These are phyloP conservation scores for Apocrypta bakeri DNA, from an alignment of 1,140 invertebrate species.

Conservation along the genomic window DNA sequence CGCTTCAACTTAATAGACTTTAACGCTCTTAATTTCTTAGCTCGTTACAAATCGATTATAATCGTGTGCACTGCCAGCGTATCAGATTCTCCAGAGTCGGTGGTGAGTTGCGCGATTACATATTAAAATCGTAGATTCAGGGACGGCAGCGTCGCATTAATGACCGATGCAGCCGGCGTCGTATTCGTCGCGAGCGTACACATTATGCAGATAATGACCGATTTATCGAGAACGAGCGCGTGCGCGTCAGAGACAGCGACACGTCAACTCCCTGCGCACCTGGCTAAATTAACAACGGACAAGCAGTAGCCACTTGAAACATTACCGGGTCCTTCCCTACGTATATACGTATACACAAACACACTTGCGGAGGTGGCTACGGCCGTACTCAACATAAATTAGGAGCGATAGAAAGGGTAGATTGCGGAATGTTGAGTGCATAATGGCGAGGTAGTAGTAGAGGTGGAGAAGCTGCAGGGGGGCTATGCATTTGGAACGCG, in stretches of 20 bases:
- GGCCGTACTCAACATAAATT: conserved; percentile 72
- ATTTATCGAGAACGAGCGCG: conserved; percentile 69
- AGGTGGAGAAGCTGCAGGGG: conserved; percentile 51
- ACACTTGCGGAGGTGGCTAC: conserved; percentile 50
- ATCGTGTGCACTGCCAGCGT: not conserved
- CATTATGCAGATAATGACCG: conserved; percentile 62
- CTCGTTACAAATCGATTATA: conserved; percentile 40
- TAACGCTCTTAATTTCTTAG: conserved; percentile 28
- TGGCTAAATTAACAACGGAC: conserved; percentile 73
- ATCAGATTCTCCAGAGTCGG: conserved; percentile 22
- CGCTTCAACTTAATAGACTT: not conserved
- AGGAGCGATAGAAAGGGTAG: conserved; percentile 73
- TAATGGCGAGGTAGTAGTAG: conserved; percentile 59
- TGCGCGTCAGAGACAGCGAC: conserved; percentile 67
- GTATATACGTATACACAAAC: conserved; percentile 43
- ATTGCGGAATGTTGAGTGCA: conserved; percentile 72
- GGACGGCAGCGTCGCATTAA: not conserved
- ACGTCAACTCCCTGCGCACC: not conserved
- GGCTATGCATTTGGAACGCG: not conserved
- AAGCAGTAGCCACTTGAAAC: conserved; percentile 70
- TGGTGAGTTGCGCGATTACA: not conserved
- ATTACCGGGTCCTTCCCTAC: conserved; percentile 65
- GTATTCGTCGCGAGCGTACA: conserved; percentile 41
- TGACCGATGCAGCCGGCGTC: not conserved
- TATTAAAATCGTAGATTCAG: not conserved